Evolutionary conservation across 2,113 vertebrate species (phyloP).

Genomic region (Mirounga angustirostris): DNA sequence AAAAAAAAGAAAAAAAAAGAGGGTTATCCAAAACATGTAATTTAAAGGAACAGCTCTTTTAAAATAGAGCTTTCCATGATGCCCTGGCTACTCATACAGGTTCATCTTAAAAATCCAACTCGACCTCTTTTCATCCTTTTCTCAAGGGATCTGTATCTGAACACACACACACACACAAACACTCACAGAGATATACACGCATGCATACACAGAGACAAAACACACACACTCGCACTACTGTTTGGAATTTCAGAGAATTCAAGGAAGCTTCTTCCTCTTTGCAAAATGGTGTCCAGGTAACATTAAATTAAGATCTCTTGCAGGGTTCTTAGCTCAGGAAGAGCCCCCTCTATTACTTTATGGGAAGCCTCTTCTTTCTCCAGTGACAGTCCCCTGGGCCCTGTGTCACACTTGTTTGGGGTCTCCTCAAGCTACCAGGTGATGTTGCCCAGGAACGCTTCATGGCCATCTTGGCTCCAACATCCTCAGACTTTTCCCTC

Average conservation of each 20-base stretch:
- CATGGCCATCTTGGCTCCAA: not conserved
- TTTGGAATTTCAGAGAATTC: not conserved
- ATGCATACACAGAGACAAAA: not conserved
- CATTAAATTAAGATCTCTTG: not conserved
- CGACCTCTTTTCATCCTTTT: constrained; percentile 47
- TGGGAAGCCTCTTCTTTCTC: not conserved
- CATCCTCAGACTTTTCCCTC: not conserved
- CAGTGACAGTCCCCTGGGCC: accelerated
- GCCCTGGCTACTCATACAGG: not conserved
- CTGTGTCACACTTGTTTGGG: not conserved
- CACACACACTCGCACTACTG: not conserved
- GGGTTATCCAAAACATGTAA: not conserved
- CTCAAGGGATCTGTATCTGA: not conserved
- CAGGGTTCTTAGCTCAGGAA: not conserved
- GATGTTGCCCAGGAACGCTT: not conserved
- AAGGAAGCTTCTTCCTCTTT: not conserved
- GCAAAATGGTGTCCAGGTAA: not conserved
- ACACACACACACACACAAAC: not conserved
- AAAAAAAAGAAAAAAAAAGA: not conserved
- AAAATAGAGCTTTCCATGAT: constrained; percentile 62
- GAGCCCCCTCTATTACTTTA: not conserved
- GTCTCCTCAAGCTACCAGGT: not conserved
- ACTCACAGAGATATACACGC: not conserved
- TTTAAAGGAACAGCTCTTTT: constrained; percentile 26
- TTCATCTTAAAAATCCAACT: not conserved